Evolutionary conservation across 2,888 invertebrate genomes (phyloP).

Genomic region (Luffia ferchaultella): DNA sequence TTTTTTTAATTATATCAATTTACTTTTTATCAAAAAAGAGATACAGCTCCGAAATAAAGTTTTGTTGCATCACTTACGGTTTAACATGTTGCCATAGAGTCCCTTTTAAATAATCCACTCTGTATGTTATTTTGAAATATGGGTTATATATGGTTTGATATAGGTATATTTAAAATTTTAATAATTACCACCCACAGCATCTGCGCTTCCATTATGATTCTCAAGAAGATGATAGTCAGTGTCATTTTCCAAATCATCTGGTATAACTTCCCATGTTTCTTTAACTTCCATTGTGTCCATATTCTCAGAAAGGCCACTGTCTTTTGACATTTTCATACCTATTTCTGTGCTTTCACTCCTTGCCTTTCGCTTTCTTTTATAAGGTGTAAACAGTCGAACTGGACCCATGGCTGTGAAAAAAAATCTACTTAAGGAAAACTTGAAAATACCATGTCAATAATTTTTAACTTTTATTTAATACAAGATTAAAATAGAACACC

Average conservation of each 20-base stretch:
- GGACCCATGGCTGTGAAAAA: slow-evolving; percentile 78
- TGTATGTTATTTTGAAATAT: no score
- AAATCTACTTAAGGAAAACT: no score
- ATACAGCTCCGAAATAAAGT: no score
- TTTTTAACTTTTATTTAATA: no score
- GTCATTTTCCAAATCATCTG: slow-evolving; percentile 71
- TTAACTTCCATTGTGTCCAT: slow-evolving; percentile 65
- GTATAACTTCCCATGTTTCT: slow-evolving; percentile 74
- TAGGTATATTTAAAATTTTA: slow-evolving; percentile 5
- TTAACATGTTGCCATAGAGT: no score
- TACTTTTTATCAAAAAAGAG: no score
- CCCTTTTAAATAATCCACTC: no score
- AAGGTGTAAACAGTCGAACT: slow-evolving; percentile 90
- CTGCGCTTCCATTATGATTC: slow-evolving; percentile 40
- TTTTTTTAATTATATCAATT: no score
- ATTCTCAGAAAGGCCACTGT: slow-evolving; percentile 62
- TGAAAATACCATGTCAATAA: no score
- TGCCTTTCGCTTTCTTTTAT: slow-evolving; percentile 82
- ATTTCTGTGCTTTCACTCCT: slow-evolving; percentile 44
- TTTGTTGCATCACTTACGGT: no score
- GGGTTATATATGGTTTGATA: no score
- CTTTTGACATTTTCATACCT: slow-evolving; percentile 41
- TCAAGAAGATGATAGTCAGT: slow-evolving; percentile 67
- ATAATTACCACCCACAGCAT: not conserved
- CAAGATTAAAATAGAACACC: no score